Evolutionary conservation across 2,888 invertebrate species (phyloP).

Genomic region (Ormyrus nitidulus): DNA sequence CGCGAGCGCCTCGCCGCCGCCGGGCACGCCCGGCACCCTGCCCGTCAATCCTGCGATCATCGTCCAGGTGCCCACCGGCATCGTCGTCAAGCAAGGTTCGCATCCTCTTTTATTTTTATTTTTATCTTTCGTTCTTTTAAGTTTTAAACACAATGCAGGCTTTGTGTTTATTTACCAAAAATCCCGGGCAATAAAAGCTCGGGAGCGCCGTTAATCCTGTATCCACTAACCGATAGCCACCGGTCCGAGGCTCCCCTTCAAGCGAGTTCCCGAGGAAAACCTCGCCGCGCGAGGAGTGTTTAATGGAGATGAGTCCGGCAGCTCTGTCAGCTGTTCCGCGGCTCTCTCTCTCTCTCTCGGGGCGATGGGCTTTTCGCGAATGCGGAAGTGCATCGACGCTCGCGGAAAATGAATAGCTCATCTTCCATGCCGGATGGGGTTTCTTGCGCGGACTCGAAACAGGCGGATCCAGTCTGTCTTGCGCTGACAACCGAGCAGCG

Average conservation of each 20-base stretch:
- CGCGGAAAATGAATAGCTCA: background rate
- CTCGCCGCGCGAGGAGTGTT: too few relatives aligned
- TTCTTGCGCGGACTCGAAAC: background rate
- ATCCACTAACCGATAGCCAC: too few relatives aligned
- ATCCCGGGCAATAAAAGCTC: too few relatives aligned
- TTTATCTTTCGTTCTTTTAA: slow-evolving; percentile 33
- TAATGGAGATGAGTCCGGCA: too few relatives aligned
- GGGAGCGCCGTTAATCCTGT: too few relatives aligned
- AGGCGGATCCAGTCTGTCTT: too few relatives aligned
- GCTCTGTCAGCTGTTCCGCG: too few relatives aligned
- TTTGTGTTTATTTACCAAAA: too few relatives aligned
- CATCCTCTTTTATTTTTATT: slow-evolving; percentile 59
- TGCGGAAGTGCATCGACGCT: background rate
- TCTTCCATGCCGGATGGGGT: too few relatives aligned
- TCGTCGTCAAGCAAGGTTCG: slow-evolving; percentile 75
- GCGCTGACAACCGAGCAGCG: too few relatives aligned
- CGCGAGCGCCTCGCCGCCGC: slow-evolving; percentile 73
- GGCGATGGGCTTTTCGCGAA: background rate
- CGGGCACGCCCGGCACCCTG: slow-evolving; percentile 68
- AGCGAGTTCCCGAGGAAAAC: too few relatives aligned
- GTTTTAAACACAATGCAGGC: background rate
- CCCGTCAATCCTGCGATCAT: slow-evolving; percentile 69
- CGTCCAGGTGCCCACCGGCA: slow-evolving; percentile 72
- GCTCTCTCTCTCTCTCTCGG: background rate
- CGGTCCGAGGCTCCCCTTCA: too few relatives aligned